These are phyloP conservation scores for Nemopilema nomurai DNA, from an alignment of 30 jellyfish, hydroid and myxozoan species.

Conservation along the genomic window DNA sequence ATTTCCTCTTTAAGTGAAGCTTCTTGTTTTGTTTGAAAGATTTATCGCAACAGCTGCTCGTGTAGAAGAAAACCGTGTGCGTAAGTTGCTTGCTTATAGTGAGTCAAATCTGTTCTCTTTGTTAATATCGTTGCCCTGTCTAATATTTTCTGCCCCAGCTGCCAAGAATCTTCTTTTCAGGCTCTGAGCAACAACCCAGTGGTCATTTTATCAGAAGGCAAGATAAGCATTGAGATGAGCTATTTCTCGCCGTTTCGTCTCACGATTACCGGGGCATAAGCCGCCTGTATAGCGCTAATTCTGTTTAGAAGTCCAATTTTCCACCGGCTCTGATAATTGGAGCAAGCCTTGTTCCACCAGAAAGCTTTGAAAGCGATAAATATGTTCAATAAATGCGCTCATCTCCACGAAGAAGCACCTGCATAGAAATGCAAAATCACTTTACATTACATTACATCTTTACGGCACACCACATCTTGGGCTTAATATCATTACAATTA, in stretches of 20 bases:
- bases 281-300: slow-evolving; percentile 11
- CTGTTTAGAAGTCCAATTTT: slow-evolving; percentile 25
- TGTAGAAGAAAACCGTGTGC: too few species aligned
- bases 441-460: neutral
- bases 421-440: slow-evolving; percentile 5
- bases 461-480: neutral
- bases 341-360: slow-evolving; percentile 46
- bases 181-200: too few species aligned
- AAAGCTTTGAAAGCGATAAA: slow-evolving; percentile 65
- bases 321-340: slow-evolving; percentile 64
- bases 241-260: slow-evolving; percentile 70
- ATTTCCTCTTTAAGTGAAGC: too few species aligned
- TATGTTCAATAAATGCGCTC: slow-evolving; percentile 78
- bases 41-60: too few species aligned
- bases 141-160: too few species aligned
- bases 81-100: too few species aligned
- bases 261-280: slow-evolving; percentile 69
- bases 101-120: too few species aligned
- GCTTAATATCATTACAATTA: neutral
- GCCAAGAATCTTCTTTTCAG: too few species aligned
- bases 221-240: neutral
- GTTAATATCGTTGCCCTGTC: too few species aligned
- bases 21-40: too few species aligned
- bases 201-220: too few species aligned
- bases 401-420: slow-evolving; percentile 83